Base-by-base conservation (phyloP, 2,888 invertebrate species). In the Apamea monoglypha region DNA sequence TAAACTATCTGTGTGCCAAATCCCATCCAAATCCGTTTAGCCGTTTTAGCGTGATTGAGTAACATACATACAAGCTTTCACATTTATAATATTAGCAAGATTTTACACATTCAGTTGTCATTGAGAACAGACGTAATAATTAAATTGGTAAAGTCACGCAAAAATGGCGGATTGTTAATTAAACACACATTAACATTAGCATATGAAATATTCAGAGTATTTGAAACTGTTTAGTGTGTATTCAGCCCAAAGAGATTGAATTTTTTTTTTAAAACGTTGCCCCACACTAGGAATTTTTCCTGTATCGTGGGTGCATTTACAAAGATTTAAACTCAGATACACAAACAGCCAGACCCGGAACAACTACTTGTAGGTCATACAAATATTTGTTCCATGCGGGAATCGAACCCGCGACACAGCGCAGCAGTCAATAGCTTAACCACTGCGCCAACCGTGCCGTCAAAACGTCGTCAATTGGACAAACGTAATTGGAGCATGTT, bases 121-220 rank as follows among this genome's bases (percentile, higher is more conserved):
- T 68, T 18, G 78, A 66, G 47, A 76, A 74, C 44, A 68, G 44
- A 80, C 16, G n/a, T 78, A 29, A 56, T 63, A 25, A 50, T 80
- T 71, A 7, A 74, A 78, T 76, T 69, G 75, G 36, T 69, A 50
- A 29, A 68, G 63, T 74, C 78, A 76, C 77, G 74, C 47, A n/a
- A 78, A 78, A 76, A 72, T 74, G 63, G 69, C 72, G 70, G 36
- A 59, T 76, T 74, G 29, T 56, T 69, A 74, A 80, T 78, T 74
- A 87, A 79, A 53, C 56, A n/a, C 14, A 12, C 29, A 79, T 83
- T 83, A 80, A 25, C 68, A 71, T 53, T 59, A n/a, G n/a, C n/a
- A 80, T 69, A 74, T 8, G 68, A 72, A 74, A 64, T 59, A 74
- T 64, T 61, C 40, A 0, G 29, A 67, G 71, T 71, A 78, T 76